phyloP scores from a whole-genome alignment of 2,888 invertebrate species.

The Spisula subtruncata region DNA sequence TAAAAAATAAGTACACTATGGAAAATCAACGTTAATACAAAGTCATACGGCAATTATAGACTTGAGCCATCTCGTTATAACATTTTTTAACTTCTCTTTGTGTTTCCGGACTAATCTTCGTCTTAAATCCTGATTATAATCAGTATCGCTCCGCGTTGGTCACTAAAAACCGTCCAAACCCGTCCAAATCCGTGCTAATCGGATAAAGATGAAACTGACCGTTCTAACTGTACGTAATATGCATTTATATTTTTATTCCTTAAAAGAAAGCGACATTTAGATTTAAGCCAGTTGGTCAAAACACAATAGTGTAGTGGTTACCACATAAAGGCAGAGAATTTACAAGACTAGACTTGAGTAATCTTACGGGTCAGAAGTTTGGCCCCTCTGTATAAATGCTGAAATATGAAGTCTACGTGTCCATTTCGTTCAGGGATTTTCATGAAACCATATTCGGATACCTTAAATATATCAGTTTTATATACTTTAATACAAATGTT shows the following conservation, averaged over 20 bases:
- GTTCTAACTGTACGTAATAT: conserved; percentile 27
- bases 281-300: conserved; percentile 25
- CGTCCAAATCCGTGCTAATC: conserved; percentile 56
- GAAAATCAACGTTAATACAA: conserved; percentile 19
- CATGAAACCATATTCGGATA: background rate
- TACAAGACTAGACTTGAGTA: conserved; percentile 30
- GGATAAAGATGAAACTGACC: conserved; percentile 47
- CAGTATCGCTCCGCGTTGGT: conserved; percentile 61
- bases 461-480: background rate
- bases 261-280: conserved; percentile 14
- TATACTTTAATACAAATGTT: background rate
- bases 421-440: background rate
- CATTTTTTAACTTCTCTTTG: conserved; percentile 35
- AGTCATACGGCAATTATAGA: conserved; percentile 31
- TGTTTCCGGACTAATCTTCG: conserved; percentile 25
- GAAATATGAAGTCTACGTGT: background rate
- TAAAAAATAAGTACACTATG: background rate
- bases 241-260: background rate
- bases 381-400: too few relatives aligned
- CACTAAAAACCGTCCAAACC: conserved; percentile 47
- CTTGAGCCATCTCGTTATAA: conserved; percentile 32
- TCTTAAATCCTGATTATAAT: conserved; percentile 43
- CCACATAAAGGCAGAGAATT: conserved; percentile 17
- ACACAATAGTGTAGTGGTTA: conserved; percentile 22
- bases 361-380: conserved; percentile 12